Base-by-base conservation (phyloP, 2,113 vertebrate species). In the Acanthisitta chloris region DNA sequence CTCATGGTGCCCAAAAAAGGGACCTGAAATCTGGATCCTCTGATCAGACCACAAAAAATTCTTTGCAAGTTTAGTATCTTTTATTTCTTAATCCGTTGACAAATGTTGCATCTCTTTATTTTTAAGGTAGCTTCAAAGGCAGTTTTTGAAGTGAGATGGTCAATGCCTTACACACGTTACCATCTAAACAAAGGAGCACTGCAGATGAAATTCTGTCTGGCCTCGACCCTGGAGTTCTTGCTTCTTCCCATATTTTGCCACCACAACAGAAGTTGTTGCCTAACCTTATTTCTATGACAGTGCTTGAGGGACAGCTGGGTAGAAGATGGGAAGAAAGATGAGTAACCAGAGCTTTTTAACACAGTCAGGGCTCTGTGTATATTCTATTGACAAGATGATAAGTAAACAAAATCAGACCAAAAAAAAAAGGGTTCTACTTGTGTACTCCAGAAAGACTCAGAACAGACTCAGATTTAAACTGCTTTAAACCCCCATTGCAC, bases 261-360 rank as follows among this genome's bases (percentile, higher is more conserved):
- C 40, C 25, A 58, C 29, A 52, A 34, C 0, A 10, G 1, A 67
- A 67, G 28, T 17, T n/a, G n/a, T n/a, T n/a, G n/a, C n/a, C n/a
- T n/a, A n/a, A n/a, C n/a, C n/a, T 43, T 72, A 29, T 12, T 40
- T 57, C 4, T 2, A 29, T 38, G 17, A 24, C 17, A 19, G 18
- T 29, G 34, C 24, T 40, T 25, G 33, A 54, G 15, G 10, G 23
- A 79, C 4, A 59, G 25, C 21, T 55, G 33, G 21, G 31, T 42
- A 23, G 12, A 43, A 64, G 26, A 33, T 4, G 18, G 24, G 11
- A 72, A 48, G 17, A 59, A 10, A 74, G 46, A 31, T 0, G 2
- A 69, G 38, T 17, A 55, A n/a, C 12, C 26, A 45, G 14, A 73
- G 45, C 25, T 23, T 24, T 23, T 72, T 42, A 25, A 34, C 13